Percentiles rank a stretch among this genome's conserved stretches.
Evolutionary conservation across 2,888 invertebrate genomes (phyloP).

Genomic region (Hetaerina titia): DNA sequence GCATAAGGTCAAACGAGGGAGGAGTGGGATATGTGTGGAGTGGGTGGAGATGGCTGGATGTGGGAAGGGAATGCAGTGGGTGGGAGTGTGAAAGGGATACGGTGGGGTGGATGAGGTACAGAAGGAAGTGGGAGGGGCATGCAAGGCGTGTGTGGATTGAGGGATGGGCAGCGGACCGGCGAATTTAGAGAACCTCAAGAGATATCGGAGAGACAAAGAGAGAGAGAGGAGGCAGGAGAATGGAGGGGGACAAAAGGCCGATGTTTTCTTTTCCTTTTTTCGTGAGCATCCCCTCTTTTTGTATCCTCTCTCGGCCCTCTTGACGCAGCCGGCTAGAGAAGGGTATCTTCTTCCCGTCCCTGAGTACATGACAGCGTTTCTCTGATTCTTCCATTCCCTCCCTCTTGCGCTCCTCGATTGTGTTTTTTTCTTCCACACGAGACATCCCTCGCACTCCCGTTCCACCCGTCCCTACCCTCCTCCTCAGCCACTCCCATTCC

Average conservation of each 20-base stretch:
- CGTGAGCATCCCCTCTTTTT: not conserved
- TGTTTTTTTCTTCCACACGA: slow-evolving; percentile 10
- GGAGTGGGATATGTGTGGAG: not conserved
- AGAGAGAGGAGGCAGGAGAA: not conserved
- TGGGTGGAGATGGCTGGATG: not conserved
- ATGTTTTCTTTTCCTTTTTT: slow-evolving; percentile 46
- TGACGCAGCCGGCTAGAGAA: slow-evolving; percentile 46
- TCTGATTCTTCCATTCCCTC: not conserved
- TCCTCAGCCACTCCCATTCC: slow-evolving; percentile 8
- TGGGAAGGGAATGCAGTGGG: not conserved
- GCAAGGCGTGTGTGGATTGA: not conserved
- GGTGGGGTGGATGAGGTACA: not conserved
- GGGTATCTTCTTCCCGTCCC: slow-evolving; percentile 55
- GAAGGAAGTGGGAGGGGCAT: slow-evolving; percentile 26
- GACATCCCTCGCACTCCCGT: not conserved
- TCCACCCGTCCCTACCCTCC: not conserved
- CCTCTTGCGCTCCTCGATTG: not conserved
- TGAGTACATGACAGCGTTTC: slow-evolving; percentile 16
- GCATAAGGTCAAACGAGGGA: not conserved
- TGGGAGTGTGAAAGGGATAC: not conserved
- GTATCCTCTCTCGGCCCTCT: not conserved
- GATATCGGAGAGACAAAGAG: slow-evolving; percentile 36
- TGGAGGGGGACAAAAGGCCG: not conserved
- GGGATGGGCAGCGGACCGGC: not conserved
- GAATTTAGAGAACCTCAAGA: not conserved